Evolutionary conservation across 1,140 invertebrate genomes (phyloP), one percentile per base, ranked within the genome.

Genomic region (Drosophila arawakana): DNA sequence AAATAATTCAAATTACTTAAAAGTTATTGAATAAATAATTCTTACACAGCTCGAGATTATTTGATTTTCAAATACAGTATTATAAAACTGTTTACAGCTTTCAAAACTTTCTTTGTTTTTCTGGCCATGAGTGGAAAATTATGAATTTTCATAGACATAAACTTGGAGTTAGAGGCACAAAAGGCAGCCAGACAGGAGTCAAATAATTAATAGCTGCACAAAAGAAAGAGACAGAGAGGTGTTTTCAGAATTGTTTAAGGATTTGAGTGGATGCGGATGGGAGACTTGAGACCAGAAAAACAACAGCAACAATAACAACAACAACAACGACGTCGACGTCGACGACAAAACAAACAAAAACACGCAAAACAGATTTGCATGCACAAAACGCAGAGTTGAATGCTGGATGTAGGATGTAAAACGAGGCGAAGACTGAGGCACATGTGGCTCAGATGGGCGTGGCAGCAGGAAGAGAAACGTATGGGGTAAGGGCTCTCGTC

Each of bases 331-430:
- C n/a, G n/a, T n/a, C n/a, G 6, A 72, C 46, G n/a, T 59, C 52
- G 62, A 79, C 50, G 44, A 43, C 67, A 44, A 65, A 79, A 84
- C 67, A 80, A 60, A 82, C 70, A 66, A 76, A 85, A 85, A 72
- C 70, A 65, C 46, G 76, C 65, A 81, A 88, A 85, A 82, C 83
- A 71, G 83, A 86, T 86, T 86, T 86, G 79, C 83, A 88, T 88
- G 78, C 85, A 69, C 58, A 68, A 57, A 86, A 70, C 71, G 79
- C 71, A 73, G 59, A 72, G 74, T 66, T 73, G 73, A 54, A 59
- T 73, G 3, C 25, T 2, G 59, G 25, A 68, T 15, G 15, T 15
- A 15, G 15, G 0, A 15, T 58, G 13, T 25, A 57, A 54, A 54
- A 18, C 3, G 11, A 11, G 46, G 7, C 25, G 6, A 30, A 30